A percentile compares a stretch with the other conserved stretches of the same genome.
Conservation (phyloP, 2,888 invertebrate species). For the Idaea straminata region DNA sequence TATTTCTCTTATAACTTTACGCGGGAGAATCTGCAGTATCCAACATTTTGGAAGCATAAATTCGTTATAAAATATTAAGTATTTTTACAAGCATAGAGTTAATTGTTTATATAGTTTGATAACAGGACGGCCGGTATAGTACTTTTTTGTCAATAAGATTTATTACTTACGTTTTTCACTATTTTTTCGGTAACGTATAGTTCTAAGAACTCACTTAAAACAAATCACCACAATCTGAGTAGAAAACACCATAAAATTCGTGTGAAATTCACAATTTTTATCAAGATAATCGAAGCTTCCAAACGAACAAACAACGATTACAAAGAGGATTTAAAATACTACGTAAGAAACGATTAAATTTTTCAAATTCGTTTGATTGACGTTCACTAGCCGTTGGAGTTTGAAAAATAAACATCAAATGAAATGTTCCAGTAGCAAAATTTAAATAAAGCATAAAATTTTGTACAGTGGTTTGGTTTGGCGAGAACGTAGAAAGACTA, state of each 20-base stretch:
- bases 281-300: neutral
- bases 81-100: too few species aligned
- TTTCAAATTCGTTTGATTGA: neutral
- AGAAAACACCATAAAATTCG: neutral
- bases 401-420: neutral
- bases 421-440: neutral
- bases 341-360: neutral
- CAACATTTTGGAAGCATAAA: neutral
- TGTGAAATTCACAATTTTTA: neutral
- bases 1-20: too few species aligned
- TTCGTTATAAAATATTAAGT: neutral
- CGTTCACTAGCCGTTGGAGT: neutral
- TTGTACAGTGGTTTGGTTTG: too few species aligned
- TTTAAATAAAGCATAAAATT: neutral
- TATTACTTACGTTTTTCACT: neutral
- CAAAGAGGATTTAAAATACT: too few species aligned
- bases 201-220: neutral
- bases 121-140: too few species aligned
- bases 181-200: neutral
- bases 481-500: too few species aligned
- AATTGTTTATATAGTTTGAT: too few species aligned
- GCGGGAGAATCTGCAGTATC: too few species aligned
- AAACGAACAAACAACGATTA: neutral
- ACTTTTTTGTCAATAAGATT: too few species aligned
- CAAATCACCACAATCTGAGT: neutral